Conservation (phyloP, 2,797 vertebrate species). For the Carapus acus region DNA sequence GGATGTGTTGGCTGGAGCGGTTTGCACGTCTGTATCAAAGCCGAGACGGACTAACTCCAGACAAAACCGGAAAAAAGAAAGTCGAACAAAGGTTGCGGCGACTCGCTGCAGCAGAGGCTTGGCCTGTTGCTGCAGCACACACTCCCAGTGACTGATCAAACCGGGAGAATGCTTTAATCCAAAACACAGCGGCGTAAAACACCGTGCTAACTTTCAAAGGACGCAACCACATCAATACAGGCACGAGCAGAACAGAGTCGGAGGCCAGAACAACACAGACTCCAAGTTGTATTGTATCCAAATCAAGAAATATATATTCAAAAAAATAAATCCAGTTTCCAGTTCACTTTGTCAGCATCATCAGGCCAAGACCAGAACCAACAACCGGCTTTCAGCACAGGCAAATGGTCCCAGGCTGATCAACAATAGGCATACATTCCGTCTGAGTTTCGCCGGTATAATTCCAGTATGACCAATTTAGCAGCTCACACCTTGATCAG, state of each 20-base stretch:
- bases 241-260: constrained; percentile 11
- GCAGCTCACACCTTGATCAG: constrained; percentile 2
- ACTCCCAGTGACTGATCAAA: constrained; percentile 25
- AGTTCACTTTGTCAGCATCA: too few species aligned
- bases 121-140: constrained; percentile 8
- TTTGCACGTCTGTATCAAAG: constrained; percentile 20
- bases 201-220: constrained; percentile 23
- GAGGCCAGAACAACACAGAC: constrained; percentile 20
- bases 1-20: too few species aligned
- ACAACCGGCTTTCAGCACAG: too few species aligned
- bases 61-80: constrained; percentile 20
- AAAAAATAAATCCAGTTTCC: too few species aligned
- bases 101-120: constrained; percentile 20
- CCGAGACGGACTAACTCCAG: constrained; percentile 18
- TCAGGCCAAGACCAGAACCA: too few species aligned
- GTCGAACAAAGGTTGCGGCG: constrained; percentile 21
- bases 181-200: constrained; percentile 13
- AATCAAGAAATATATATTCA: too few species aligned
- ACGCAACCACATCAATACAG: constrained; percentile 11
- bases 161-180: constrained; percentile 12
- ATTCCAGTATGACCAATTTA: background rate
- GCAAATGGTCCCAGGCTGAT: too few species aligned
- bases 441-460: too few species aligned
- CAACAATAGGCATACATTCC: too few species aligned
- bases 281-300: background rate